Evolutionary conservation across 30 jellyfish, hydroid and myxozoan species (phyloP).

Genomic region (Chrysaora quinquecirrha): DNA sequence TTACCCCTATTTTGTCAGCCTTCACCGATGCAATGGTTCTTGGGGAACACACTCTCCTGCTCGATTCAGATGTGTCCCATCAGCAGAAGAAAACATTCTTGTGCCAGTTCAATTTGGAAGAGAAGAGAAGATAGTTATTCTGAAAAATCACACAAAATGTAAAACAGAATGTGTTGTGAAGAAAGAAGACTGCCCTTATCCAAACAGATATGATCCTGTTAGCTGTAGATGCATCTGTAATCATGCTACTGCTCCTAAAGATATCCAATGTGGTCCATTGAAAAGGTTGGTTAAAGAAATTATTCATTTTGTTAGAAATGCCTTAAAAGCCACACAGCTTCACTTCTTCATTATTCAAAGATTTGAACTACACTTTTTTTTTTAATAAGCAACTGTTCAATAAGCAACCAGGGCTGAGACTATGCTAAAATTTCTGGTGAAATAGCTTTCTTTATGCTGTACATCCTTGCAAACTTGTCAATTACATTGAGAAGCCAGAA

Average conservation of each 20-base stretch:
- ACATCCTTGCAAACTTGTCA: no score
- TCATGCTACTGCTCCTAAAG: constrained; percentile 37
- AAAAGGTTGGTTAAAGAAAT: constrained; percentile 21
- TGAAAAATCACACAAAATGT: constrained; percentile 63
- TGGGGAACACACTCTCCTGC: constrained; percentile 51
- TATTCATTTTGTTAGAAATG: no score
- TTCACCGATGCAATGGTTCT: constrained; percentile 81
- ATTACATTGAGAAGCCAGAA: no score
- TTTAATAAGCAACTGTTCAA: no score
- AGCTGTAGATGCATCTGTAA: constrained; percentile 45
- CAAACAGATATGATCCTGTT: constrained; percentile 27
- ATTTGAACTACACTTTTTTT: no score
- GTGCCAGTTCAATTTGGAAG: not conserved
- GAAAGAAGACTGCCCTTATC: constrained; percentile 42
- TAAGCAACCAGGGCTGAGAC: no score
- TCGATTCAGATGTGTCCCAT: constrained; percentile 48
- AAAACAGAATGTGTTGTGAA: constrained; percentile 47
- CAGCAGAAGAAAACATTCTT: not conserved
- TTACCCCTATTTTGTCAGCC: constrained; percentile 72
- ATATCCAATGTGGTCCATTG: constrained; percentile 15
- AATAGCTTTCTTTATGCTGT: no score
- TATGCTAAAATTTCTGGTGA: no score
- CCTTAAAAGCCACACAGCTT: no score
- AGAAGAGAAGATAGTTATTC: not conserved
- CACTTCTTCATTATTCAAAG: no score